Conservation (phyloP, 1,140 invertebrate genomes). For the Anoplophora glabripennis region DNA sequence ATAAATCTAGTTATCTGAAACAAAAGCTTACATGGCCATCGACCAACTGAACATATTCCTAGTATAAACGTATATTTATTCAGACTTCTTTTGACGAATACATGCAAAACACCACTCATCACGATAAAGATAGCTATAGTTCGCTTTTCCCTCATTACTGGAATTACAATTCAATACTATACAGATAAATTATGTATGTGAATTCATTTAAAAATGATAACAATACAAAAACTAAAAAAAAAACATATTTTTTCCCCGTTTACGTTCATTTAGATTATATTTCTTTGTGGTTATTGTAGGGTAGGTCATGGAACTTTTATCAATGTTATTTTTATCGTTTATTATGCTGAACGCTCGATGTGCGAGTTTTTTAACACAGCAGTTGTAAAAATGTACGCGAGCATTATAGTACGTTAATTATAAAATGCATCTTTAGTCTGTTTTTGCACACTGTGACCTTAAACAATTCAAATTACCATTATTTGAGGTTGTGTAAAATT, state of each 20-base stretch:
- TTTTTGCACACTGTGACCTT: too few species aligned
- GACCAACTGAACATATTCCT: too few species aligned
- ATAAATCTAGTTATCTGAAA: too few species aligned
- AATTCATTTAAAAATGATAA: slow-evolving; percentile 10
- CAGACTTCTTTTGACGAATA: too few species aligned
- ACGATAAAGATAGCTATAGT: not conserved
- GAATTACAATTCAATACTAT: not conserved
- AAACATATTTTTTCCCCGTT: slow-evolving; percentile 5
- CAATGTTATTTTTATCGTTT: slow-evolving; percentile 27
- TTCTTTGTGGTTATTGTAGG: slow-evolving; percentile 26
- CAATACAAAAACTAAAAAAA: slow-evolving; percentile 12
- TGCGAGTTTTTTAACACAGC: not conserved
- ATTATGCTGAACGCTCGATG: slow-evolving; percentile 4
- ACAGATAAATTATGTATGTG: not conserved
- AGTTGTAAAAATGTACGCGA: too few species aligned
- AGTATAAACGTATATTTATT: too few species aligned
- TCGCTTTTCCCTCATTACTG: not conserved
- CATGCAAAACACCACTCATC: too few species aligned
- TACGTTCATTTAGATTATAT: slow-evolving; percentile 19
- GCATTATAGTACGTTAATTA: too few species aligned
- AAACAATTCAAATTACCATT: too few species aligned
- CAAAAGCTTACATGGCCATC: too few species aligned
- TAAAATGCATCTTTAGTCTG: too few species aligned
- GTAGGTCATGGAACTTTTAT: slow-evolving; percentile 42
- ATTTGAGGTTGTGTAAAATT: too few species aligned